Base-by-base conservation (phyloP, 2,113 vertebrate species). In the Ceyx cyanopectus region DNA sequence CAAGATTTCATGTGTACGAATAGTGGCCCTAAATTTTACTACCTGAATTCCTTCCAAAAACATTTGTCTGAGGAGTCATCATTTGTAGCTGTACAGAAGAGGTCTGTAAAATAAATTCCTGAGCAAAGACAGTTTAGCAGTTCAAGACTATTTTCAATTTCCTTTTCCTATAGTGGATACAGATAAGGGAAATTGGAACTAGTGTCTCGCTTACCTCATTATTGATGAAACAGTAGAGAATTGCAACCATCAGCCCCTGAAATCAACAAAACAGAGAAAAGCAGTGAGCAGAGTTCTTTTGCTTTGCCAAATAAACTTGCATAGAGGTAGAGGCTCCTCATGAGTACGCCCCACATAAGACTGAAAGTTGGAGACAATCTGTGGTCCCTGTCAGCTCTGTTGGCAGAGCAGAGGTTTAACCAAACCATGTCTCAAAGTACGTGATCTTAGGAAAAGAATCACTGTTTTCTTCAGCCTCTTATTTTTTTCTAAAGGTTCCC, bases 161-260 rank as follows among this genome's bases (percentile, higher is more conserved):
- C 17, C 27, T 85, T 93, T 93, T 74, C 61, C 41, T 90, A 27
- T 2, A 72, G 16, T 53, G 43, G 56, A 88, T 68, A 53, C 61
- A 87, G 78, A 75, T 94, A 91, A 81, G 63, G 78, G 85, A 94
- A 89, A 85, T 11, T 73, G 48, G 37, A 89, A 85, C 30, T 29
- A 53, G 54, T 41, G 16, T 90, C 17, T 78, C 50, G 94, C 98
- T 98, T 97, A 99, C 98, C 98, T 99, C 98, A 30, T 97, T 99
- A 96, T 99, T 99, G 96, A 98, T 96, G 95, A 99, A 99, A 94
- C 98, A 99, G 97, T 99, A 99, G 41, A 99, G 95, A 93, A 98
- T 87, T 81, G 98, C 98, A 92, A 99, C 98, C 97, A 99, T 98
- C 93, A 99, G 97, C 62, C 98, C 98, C 98, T 99, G 93, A 66